Percentiles rank a stretch among this genome's conserved stretches.
Conservation (phyloP, 2,113 vertebrate genomes). For the Hepsetus odoe region DNA sequence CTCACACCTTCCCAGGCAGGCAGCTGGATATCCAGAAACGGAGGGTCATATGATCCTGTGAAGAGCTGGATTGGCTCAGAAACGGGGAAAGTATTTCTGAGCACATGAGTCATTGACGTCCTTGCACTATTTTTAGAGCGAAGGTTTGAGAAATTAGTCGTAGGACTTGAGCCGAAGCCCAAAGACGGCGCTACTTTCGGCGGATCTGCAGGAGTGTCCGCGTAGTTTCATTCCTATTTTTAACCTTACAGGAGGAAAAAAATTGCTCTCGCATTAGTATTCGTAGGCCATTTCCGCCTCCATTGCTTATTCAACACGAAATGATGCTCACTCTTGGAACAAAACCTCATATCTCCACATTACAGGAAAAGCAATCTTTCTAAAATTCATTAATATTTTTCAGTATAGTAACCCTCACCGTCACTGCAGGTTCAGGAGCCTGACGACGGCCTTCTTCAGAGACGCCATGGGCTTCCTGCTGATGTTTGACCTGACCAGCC, state of each 20-base stretch:
- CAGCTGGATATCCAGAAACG: background rate
- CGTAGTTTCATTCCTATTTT: background rate
- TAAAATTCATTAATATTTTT: no score
- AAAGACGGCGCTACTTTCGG: constrained; percentile 48
- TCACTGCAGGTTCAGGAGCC: constrained; percentile 80
- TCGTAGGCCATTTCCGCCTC: background rate
- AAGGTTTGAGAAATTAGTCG: constrained; percentile 1
- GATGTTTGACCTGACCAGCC: constrained; percentile 96
- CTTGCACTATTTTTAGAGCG: constrained; percentile 14
- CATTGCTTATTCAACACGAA: no score
- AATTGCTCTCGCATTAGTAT: background rate
- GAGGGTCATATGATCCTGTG: background rate
- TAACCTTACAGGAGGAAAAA: background rate
- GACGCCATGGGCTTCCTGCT: constrained; percentile 96
- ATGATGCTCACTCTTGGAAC: no score
- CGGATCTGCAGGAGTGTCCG: background rate
- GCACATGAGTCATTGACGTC: constrained; percentile 14
- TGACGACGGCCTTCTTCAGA: constrained; percentile 94
- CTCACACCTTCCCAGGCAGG: background rate
- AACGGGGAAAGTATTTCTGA: constrained; percentile 13
- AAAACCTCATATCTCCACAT: no score
- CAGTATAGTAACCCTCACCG: background rate
- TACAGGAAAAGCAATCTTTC: no score
- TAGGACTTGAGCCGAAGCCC: background rate
- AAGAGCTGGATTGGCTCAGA: background rate